Conservation (phyloP, 2,113 vertebrate genomes). For the Gopherus flavomarginatus region DNA sequence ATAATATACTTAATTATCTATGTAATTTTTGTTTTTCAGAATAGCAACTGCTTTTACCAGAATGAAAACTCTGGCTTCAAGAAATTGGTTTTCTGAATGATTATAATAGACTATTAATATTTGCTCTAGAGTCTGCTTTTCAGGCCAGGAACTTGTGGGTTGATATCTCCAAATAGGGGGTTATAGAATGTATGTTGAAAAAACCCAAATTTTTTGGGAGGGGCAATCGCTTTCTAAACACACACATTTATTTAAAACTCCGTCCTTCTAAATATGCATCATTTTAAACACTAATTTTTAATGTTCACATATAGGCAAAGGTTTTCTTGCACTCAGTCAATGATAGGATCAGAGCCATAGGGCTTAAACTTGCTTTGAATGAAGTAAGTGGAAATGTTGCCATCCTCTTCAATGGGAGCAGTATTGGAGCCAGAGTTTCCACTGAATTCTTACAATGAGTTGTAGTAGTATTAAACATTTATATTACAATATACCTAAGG, state of each 20-base stretch:
- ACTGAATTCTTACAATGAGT: background rate
- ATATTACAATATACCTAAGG: background rate
- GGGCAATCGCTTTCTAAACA: background rate
- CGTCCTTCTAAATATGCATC: background rate
- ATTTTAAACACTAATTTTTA: background rate
- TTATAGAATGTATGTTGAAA: background rate
- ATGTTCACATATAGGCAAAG: background rate
- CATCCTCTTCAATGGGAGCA: constrained; percentile 2
- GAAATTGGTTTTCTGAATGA: constrained; percentile 21
- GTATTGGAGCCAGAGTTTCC: background rate
- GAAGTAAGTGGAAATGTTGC: background rate
- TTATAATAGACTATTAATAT: constrained; percentile 51
- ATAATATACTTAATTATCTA: background rate
- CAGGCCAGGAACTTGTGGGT: background rate
- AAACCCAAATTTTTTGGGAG: background rate
- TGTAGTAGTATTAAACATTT: background rate
- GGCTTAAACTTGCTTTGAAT: background rate
- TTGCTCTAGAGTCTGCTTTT: constrained; percentile 8
- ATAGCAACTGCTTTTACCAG: background rate
- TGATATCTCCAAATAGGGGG: background rate
- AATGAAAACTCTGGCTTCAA: constrained; percentile 1
- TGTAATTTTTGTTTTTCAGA: background rate
- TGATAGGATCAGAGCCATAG: background rate
- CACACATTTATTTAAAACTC: background rate
- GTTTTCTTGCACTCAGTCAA: background rate